Evolutionary conservation across 1,140 invertebrate genomes (phyloP), one percentile per base, ranked within the genome.

Genomic region (Macrostomum lignano): DNA sequence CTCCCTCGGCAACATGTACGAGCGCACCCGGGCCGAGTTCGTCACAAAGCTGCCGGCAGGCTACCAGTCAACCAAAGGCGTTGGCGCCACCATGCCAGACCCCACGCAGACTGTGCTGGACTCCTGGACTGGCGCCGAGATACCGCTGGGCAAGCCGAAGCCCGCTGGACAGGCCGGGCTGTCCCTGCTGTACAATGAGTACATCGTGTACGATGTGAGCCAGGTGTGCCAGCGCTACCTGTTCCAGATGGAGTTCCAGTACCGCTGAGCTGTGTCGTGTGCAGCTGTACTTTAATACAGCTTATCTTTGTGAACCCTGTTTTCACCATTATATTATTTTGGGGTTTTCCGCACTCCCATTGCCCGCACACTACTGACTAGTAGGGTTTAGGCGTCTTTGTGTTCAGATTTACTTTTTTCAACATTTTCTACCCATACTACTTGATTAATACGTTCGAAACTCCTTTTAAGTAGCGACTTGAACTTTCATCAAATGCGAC

Each of bases 1-100:
- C 0, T 84, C 84, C 10, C 63, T 94, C 3, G 86, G 81, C 10
- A 70, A 82, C 41, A 39, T 41, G 1, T 43, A 53, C 40, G 47
- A 53, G 7, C 39, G 51, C 17, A 23, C 53, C 6, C 33, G 38
- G 20, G 50, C 52, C 21, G 50, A 55, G 35, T 48, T 48, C 35
- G 44, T 40, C 14, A 51, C 50, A 17, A 43, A 46, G 35, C 35
- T 56, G 15, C 51, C 52, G 3, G 9, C 36, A 15, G 51, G 49
- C 3, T 48, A 46, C 41, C 44, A 54, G 37, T 54, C 51, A 39
- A 48, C 50, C 3, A 44, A 38, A 36, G 54, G 54, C 2, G 31
- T 48, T 20, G 54, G 54, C 0, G 40, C 33, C 15, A 36, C 50
- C 2, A 47, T 37, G 2, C 54, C 54, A 0, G 45, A 54, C 37